These are phyloP conservation scores for Pristionchus maxplancki DNA, from an alignment of 2,888 invertebrate genomes.

Conservation along the genomic window DNA sequence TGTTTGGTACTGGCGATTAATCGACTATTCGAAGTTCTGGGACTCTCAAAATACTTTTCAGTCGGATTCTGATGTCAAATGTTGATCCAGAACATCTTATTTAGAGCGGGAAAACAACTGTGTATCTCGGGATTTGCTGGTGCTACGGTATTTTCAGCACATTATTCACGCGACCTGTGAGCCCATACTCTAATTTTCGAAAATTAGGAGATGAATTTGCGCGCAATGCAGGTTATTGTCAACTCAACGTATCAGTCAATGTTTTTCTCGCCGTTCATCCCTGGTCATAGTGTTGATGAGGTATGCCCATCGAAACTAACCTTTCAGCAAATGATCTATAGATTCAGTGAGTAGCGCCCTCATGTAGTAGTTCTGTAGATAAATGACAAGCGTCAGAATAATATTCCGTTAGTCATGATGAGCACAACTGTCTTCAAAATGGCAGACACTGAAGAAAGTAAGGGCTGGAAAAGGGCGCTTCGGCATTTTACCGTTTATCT, in stretches of 20 bases:
- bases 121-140: neutral
- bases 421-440: no score
- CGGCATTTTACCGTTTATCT: no score
- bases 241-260: neutral
- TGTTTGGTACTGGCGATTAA: neutral
- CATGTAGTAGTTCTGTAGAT: no score
- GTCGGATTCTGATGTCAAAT: no score
- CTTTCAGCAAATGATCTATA: no score
- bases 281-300: neutral
- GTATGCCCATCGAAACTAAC: neutral
- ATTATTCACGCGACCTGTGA: neutral
- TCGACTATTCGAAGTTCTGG: neutral
- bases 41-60: neutral
- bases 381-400: no score
- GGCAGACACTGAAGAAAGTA: no score
- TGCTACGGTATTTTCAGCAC: neutral
- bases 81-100: no score
- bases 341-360: no score
- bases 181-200: neutral
- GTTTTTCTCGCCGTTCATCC: slow-evolving; percentile 6
- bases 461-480: no score
- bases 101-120: no score
- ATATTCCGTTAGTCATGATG: no score
- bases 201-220: neutral
- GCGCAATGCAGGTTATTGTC: neutral